Evolutionary conservation across 2,113 vertebrate species (phyloP).

Genomic region (Buteo buteo): DNA sequence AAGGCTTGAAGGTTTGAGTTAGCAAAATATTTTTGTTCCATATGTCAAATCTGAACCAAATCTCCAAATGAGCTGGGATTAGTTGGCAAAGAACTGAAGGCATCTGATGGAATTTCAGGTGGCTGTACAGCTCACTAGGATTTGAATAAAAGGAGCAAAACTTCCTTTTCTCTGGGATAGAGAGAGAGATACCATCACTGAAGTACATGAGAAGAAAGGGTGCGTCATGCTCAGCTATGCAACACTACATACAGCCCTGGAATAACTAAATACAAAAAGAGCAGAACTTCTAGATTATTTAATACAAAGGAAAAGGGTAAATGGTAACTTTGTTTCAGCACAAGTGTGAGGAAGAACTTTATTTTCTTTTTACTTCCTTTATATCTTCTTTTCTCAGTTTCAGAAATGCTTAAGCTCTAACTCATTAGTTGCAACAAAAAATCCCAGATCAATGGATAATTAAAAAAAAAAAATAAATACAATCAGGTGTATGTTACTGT

Average conservation of each 20-base stretch:
- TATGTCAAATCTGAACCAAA: not conserved
- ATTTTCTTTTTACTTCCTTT: not conserved
- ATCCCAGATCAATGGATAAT: not conserved
- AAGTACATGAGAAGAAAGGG: not conserved
- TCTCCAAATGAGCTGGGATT: not conserved
- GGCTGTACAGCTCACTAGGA: not conserved
- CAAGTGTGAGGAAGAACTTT: not conserved
- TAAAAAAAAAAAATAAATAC: not conserved
- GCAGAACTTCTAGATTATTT: not conserved
- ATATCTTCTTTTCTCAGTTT: not conserved
- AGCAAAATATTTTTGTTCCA: not conserved
- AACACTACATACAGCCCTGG: not conserved
- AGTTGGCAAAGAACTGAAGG: not conserved
- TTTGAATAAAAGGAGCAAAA: not conserved
- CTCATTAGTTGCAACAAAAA: not conserved
- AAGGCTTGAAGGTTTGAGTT: not conserved
- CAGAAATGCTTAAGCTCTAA: not conserved
- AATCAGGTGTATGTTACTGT: not conserved
- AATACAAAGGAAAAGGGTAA: not conserved
- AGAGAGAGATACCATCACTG: not conserved
- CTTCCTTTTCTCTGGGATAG: not conserved
- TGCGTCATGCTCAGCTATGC: not conserved
- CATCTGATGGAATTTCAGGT: not conserved
- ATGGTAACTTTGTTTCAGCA: not conserved
- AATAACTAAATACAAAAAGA: not conserved